Evolutionary conservation across 2,888 invertebrate species (phyloP).

Genomic region (Phengaris arion): DNA sequence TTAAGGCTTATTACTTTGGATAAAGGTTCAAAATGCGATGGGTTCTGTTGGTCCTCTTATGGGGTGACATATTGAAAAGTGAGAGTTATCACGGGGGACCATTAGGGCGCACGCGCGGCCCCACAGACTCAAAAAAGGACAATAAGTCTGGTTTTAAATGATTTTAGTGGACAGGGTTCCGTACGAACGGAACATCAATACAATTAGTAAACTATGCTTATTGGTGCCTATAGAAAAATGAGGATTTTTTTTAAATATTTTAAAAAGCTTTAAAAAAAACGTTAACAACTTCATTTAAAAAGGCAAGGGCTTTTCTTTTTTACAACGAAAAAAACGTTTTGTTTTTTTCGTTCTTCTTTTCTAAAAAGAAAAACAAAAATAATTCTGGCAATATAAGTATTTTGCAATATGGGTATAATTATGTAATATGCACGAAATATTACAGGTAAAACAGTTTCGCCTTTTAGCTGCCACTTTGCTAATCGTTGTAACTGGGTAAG

Average conservation of each 20-base stretch:
- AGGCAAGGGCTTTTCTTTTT: too few relatives aligned
- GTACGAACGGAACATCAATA: conserved; percentile 31
- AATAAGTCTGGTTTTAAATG: conserved; percentile 42
- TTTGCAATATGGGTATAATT: too few relatives aligned
- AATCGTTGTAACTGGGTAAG: not conserved
- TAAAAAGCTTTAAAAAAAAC: too few relatives aligned
- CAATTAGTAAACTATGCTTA: too few relatives aligned
- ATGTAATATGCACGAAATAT: too few relatives aligned
- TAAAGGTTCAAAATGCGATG: conserved; percentile 46
- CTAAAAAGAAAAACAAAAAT: too few relatives aligned
- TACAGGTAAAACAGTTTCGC: not conserved
- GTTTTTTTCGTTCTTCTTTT: too few relatives aligned
- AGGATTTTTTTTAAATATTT: too few relatives aligned
- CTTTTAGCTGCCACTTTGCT: not conserved
- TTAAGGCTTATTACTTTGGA: conserved; percentile 37
- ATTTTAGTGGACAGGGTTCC: conserved; percentile 41
- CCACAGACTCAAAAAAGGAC: conserved; percentile 56
- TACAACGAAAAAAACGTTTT: too few relatives aligned
- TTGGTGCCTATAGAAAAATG: too few relatives aligned
- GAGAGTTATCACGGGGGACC: conserved; percentile 77
- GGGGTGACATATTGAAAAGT: conserved; percentile 73
- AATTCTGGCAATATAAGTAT: too few relatives aligned
- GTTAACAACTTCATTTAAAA: too few relatives aligned
- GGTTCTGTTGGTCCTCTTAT: conserved; percentile 42
- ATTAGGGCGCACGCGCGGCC: conserved; percentile 77